These are phyloP conservation scores for Dryocosmus kuriphilus DNA, from an alignment of 2,888 invertebrate species.

Conservation along the genomic window DNA sequence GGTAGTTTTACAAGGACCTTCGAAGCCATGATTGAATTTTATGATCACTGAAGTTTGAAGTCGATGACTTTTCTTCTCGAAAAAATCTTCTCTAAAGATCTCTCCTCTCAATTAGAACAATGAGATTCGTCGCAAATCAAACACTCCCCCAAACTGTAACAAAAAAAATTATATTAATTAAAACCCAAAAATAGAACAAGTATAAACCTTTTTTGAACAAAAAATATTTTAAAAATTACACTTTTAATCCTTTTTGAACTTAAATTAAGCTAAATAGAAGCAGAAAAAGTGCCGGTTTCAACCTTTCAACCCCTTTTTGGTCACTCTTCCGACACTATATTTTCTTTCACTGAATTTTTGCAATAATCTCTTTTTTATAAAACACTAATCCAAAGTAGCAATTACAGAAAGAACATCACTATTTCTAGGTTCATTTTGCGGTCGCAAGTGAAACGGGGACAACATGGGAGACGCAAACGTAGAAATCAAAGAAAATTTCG, in stretches of 20 bases:
- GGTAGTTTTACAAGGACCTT: constrained; percentile 86
- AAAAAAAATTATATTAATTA: neutral
- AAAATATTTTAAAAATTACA: no score
- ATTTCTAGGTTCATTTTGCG: constrained; percentile 19
- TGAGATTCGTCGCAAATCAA: neutral
- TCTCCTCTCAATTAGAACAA: no score
- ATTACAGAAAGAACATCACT: neutral
- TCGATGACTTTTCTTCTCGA: neutral
- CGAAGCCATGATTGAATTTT: constrained; percentile 81
- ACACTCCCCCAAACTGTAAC: neutral
- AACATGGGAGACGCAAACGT: neutral
- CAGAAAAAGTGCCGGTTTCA: neutral
- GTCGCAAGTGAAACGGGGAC: constrained; percentile 16
- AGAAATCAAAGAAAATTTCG: neutral
- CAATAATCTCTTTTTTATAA: neutral
- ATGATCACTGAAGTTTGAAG: neutral
- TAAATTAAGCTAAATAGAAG: neutral
- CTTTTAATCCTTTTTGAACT: no score
- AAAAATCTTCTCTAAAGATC: no score
- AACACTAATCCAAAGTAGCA: neutral
- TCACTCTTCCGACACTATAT: neutral
- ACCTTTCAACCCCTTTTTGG: neutral
- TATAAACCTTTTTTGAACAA: no score
- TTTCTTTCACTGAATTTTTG: neutral
- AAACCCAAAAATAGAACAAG: neutral